Evolutionary conservation across 2,888 invertebrate genomes (phyloP).

Genomic region (Oscheius sp.): DNA sequence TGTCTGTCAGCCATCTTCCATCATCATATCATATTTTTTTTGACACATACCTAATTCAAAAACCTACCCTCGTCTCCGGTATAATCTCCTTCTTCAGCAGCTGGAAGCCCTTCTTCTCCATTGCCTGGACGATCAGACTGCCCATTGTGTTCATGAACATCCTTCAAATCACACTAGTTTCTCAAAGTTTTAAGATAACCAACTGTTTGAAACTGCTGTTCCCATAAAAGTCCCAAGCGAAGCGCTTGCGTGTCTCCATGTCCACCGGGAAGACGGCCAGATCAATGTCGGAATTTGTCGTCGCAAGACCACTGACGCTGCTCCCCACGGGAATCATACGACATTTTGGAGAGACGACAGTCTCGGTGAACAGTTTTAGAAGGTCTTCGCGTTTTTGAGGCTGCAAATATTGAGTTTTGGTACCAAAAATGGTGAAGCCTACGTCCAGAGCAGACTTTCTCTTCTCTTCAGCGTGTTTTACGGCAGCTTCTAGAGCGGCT

Average conservation of each 20-base stretch:
- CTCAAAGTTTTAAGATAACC: background rate
- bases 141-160: slow-evolving; percentile 14
- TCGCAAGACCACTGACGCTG: slow-evolving; percentile 34
- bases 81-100: background rate
- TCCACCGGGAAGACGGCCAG: slow-evolving; percentile 16
- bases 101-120: background rate
- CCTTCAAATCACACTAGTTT: background rate
- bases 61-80: background rate
- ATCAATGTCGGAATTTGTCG: slow-evolving; percentile 31
- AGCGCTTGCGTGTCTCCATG: background rate
- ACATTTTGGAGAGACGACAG: slow-evolving; percentile 17
- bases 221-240: background rate
- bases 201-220: slow-evolving; percentile 1
- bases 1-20: too few species aligned
- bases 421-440: background rate
- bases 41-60: too few species aligned
- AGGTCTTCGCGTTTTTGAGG: background rate
- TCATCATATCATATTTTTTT: too few species aligned
- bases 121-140: background rate
- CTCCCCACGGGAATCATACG: slow-evolving; percentile 49
- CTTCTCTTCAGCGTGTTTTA: background rate
- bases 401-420: background rate
- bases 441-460: background rate
- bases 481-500: background rate
- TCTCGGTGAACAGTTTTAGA: background rate